Evolutionary conservation across 2,888 invertebrate genomes (phyloP).

Genomic region (Cephus pygmeus): DNA sequence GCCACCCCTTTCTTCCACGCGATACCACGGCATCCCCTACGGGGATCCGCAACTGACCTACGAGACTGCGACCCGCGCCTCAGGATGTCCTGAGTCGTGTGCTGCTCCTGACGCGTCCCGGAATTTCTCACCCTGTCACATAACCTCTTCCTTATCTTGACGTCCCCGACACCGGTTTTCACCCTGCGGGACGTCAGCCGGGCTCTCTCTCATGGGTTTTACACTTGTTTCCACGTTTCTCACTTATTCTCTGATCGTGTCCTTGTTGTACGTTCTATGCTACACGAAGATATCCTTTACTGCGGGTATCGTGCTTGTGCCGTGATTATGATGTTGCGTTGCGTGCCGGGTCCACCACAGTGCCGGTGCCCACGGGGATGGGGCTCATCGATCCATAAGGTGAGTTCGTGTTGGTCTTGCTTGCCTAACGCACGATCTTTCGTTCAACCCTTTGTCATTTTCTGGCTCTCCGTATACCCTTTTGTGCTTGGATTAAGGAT

Average conservation of each 20-base stretch:
- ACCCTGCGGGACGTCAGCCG: not conserved
- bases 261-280: not conserved
- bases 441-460: not conserved
- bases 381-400: constrained; percentile 35
- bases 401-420: constrained; percentile 7
- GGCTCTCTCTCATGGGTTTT: not conserved
- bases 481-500: not conserved
- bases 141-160: not conserved
- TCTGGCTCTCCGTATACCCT: not conserved
- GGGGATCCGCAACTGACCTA: constrained; percentile 25
- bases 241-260: not conserved
- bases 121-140: not conserved
- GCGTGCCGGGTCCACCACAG: constrained; percentile 35
- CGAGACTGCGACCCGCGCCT: constrained; percentile 11
- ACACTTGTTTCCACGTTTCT: not conserved
- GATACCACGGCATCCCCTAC: constrained; percentile 20
- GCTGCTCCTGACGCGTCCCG: not conserved
- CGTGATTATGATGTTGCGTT: constrained; percentile 22
- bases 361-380: constrained; percentile 29
- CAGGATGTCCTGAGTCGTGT: not conserved
- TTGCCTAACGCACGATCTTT: not conserved
- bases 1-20: constrained; percentile 9
- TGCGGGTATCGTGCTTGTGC: not conserved
- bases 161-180: not conserved
- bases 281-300: not conserved